These are phyloP conservation scores for Leptopilina clavipes DNA, from an alignment of 1,140 invertebrate genomes.

Conservation along the genomic window DNA sequence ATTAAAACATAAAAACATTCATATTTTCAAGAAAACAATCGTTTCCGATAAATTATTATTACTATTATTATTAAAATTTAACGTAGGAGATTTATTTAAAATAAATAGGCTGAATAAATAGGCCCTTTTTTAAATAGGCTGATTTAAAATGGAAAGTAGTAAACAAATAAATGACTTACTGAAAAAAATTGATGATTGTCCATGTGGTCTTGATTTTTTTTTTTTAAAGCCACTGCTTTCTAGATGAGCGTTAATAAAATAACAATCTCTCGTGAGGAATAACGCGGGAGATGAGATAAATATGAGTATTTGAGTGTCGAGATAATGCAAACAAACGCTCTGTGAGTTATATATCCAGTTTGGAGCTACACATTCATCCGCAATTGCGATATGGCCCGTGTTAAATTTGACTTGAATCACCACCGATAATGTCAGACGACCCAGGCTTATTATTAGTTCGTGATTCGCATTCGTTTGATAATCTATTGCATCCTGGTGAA, in stretches of 20 bases:
- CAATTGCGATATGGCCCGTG: conserved; percentile 64
- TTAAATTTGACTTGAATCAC: conserved; percentile 72
- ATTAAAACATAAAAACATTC: not conserved
- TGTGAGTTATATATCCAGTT: conserved; percentile 67
- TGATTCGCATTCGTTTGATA: conserved; percentile 61
- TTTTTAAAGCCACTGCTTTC: not conserved
- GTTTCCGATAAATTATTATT: not conserved
- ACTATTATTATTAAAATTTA: no score
- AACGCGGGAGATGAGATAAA: conserved; percentile 65
- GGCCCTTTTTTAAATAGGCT: no score
- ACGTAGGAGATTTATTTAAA: no score
- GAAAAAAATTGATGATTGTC: not conserved
- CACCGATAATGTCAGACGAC: conserved; percentile 61
- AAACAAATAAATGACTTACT: not conserved
- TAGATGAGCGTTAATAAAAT: conserved; percentile 64
- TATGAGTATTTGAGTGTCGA: conserved; percentile 69
- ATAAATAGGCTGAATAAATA: no score
- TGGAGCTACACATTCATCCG: conserved; percentile 56
- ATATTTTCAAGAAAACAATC: not conserved
- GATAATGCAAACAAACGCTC: conserved; percentile 71
- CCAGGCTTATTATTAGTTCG: conserved; percentile 67
- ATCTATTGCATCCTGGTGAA: conserved; percentile 62
- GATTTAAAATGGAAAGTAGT: no score
- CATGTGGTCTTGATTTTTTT: not conserved
- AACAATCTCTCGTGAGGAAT: conserved; percentile 59